A percentile compares a stretch with the other conserved stretches of the same genome.
Conservation (phyloP, 2,888 invertebrate genomes). For the Dynastes grantii region DNA sequence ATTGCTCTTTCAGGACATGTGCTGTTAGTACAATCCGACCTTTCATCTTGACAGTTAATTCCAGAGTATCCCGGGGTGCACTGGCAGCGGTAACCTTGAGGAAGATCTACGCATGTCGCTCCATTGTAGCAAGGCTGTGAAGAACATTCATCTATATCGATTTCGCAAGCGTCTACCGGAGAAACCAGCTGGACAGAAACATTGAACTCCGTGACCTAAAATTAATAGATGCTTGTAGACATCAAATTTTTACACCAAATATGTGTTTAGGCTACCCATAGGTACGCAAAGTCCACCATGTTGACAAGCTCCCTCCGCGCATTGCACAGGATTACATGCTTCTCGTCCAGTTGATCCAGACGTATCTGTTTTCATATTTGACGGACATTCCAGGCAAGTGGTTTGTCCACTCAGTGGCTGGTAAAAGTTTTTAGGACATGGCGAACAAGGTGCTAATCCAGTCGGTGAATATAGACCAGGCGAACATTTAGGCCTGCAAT, state of each 20-base stretch:
- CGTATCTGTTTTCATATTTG: conserved; percentile 89
- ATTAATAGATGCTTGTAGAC: background rate
- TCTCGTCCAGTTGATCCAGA: conserved; percentile 87
- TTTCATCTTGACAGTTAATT: conserved; percentile 95
- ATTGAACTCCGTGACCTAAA: conserved; percentile 85
- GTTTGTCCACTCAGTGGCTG: conserved; percentile 90
- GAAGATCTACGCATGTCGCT: conserved; percentile 91
- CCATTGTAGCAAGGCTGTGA: conserved; percentile 96
- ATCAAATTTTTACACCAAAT: background rate
- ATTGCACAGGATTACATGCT: conserved; percentile 90
- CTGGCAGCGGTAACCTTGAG: conserved; percentile 93
- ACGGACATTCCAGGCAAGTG: conserved; percentile 91
- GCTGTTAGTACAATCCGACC: conserved; percentile 89
- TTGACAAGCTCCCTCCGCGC: conserved; percentile 90
- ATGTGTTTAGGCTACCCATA: conserved; percentile 72
- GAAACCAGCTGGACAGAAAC: conserved; percentile 95
- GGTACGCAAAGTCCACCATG: conserved; percentile 94
- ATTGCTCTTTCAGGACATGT: conserved; percentile 96
- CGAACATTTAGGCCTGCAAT: conserved; percentile 90
- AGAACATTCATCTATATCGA: conserved; percentile 95
- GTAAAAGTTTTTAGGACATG: conserved; percentile 94
- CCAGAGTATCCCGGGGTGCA: conserved; percentile 91
- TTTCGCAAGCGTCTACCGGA: conserved; percentile 94
- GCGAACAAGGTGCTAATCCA: conserved; percentile 93
- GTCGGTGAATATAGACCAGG: conserved; percentile 90